phyloP scores from a whole-genome alignment of 1,140 invertebrate genomes.

The Metopolophium dirhodum region DNA sequence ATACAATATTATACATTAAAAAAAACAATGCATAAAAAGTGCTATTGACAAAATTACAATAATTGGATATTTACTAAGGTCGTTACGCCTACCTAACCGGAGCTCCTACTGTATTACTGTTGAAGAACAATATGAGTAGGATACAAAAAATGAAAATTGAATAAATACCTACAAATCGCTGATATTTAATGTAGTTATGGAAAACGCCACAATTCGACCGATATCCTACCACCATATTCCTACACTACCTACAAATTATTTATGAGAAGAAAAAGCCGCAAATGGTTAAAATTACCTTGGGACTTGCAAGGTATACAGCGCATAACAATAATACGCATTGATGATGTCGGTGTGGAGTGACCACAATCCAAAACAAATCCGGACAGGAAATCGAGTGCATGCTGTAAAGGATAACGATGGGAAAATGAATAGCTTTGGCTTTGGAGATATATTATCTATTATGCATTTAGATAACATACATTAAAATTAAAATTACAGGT shows the following conservation, averaged over 20 bases:
- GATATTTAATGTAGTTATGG: not conserved
- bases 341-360: not conserved
- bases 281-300: constrained; percentile 11
- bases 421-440: constrained; percentile 19
- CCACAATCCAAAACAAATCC: constrained; percentile 12
- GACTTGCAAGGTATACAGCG: not conserved
- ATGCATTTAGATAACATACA: not conserved
- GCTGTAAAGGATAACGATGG: not conserved
- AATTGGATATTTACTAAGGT: constrained; percentile 7
- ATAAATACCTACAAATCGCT: not conserved
- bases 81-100: not conserved
- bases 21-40: not conserved
- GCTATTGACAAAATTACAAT: not conserved
- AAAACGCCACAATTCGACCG: not conserved
- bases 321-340: not conserved
- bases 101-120: not conserved
- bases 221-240: not conserved
- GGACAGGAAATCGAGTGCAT: not conserved
- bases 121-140: not conserved
- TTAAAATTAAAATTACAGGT: not conserved
- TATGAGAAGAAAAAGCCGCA: constrained; percentile 35
- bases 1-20: not conserved
- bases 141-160: constrained; percentile 15
- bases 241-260: not conserved
- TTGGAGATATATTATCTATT: not conserved